These are phyloP conservation scores for Macrotus californicus DNA, from an alignment of 2,113 vertebrate species.

Conservation along the genomic window DNA sequence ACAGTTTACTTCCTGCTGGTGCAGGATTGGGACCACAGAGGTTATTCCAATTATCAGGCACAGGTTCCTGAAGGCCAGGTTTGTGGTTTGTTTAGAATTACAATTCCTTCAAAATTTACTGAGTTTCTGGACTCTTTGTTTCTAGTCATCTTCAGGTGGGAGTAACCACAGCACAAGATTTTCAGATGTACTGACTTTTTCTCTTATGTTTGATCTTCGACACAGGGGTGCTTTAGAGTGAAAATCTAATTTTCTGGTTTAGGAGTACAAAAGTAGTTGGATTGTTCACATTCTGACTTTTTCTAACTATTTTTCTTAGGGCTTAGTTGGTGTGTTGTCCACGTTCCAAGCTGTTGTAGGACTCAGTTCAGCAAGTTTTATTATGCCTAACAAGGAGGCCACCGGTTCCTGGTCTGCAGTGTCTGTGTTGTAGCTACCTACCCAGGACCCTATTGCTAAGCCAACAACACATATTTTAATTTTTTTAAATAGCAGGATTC, in stretches of 20 bases:
- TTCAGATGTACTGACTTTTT: neutral
- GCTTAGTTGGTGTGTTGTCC: neutral
- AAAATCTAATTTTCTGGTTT: slow-evolving; percentile 8
- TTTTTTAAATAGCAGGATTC: neutral
- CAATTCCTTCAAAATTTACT: neutral
- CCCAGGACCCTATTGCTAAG: neutral
- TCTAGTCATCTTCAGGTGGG: neutral
- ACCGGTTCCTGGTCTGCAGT: neutral
- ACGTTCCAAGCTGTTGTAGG: neutral
- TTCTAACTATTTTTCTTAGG: slow-evolving; percentile 2
- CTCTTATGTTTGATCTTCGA: slow-evolving; percentile 18
- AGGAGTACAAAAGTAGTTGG: neutral
- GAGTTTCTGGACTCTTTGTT: neutral
- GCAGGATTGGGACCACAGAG: neutral
- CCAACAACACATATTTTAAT: neutral
- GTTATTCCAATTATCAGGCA: neutral
- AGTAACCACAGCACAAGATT: neutral
- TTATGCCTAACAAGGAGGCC: neutral
- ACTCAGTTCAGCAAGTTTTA: neutral
- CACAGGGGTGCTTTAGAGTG: neutral
- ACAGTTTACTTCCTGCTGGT: neutral
- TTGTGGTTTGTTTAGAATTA: slow-evolving; percentile 29
- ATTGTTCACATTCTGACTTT: neutral
- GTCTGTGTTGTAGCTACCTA: neutral
- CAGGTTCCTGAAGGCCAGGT: neutral